These are phyloP conservation scores for Lypha dubia DNA, from an alignment of 2,888 invertebrate species.

Conservation along the genomic window DNA sequence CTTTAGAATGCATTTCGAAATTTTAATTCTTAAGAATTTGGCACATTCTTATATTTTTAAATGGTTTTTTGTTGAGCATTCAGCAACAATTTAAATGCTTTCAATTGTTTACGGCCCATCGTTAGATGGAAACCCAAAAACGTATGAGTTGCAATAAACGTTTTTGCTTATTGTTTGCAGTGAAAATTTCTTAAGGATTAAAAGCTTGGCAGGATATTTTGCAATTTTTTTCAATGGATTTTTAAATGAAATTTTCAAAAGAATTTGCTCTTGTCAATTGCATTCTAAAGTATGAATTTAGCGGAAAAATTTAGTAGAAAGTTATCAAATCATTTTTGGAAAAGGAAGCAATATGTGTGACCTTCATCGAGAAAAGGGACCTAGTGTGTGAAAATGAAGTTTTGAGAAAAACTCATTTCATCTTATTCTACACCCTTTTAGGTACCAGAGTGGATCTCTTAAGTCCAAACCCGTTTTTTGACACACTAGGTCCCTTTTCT, in stretches of 20 bases:
- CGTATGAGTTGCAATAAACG: constrained; percentile 22
- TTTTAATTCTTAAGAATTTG: constrained; percentile 72
- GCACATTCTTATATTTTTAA: constrained; percentile 65
- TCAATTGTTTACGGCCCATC: constrained; percentile 47
- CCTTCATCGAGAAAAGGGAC: too few relatives aligned
- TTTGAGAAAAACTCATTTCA: too few relatives aligned
- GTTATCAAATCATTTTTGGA: too few relatives aligned
- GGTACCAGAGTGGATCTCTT: too few relatives aligned
- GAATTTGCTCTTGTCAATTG: constrained; percentile 58
- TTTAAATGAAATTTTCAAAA: constrained; percentile 65
- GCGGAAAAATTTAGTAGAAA: too few relatives aligned
- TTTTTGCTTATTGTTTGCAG: neutral
- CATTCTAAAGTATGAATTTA: too few relatives aligned
- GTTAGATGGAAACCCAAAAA: constrained; percentile 34
- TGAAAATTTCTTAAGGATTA: constrained; percentile 7
- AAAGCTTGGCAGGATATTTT: constrained; percentile 25
- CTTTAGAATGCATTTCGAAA: constrained; percentile 67
- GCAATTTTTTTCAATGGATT: constrained; percentile 51
- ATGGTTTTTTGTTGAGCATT: constrained; percentile 16
- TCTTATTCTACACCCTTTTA: too few relatives aligned
- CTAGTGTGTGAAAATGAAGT: too few relatives aligned
- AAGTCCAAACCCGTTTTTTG: too few relatives aligned
- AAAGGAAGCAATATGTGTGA: too few relatives aligned
- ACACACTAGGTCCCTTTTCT: too few relatives aligned
- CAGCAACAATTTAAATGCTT: constrained; percentile 64